Base-by-base conservation (phyloP, 1,140 invertebrate genomes). In the Helicoverpa armigera region DNA sequence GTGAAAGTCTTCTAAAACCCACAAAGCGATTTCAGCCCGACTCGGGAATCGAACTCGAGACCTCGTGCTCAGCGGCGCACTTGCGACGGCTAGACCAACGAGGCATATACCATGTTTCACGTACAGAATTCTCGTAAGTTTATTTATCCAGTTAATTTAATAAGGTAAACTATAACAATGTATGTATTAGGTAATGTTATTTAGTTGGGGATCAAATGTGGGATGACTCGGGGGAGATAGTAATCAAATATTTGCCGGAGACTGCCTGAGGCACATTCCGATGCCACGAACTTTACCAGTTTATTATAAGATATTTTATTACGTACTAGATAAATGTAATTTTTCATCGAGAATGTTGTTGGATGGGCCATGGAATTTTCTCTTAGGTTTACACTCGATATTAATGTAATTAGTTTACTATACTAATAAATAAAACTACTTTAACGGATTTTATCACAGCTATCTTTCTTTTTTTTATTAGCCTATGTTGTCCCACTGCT, bases 201-300 rank as follows among this genome's bases (percentile, higher is more conserved):
- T 78, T 78, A 69, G 75, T 53, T 16, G 61, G 48, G 53, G 75
- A 78, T 69, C 75, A 67, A 78, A 53, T 67, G 75, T 50, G 75
- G 48, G 23, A 48, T 14, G 60, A 48, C 16, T 11, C 11, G 29
- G 18, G 29, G 75, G 51, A 50, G 16, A 35, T 51, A 65, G 60
- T 78, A 78, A 78, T 78, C 75, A 78, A 78, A 78, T 78, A 78
- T 78, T 78, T 67, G 75, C 63, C 58, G 63, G 60, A 29, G 50
- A 54, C 63, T 31, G 75, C 75, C 75, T n/a, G 50, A 29, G 75
- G 75, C 61, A 54, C 23, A 43, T 78, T 78, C 75, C 75, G 10
- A 48, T 72, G 12, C 29, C 12, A 63, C 14, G 43, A 70, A 50
- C 50, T 54, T 61, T 61, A 12, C 58, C 58, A 61, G 58, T 61